Percentiles rank a stretch among this genome's conserved stretches.
phyloP scores from a whole-genome alignment of 2,888 invertebrate genomes.

The Brenthis hecate region DNA sequence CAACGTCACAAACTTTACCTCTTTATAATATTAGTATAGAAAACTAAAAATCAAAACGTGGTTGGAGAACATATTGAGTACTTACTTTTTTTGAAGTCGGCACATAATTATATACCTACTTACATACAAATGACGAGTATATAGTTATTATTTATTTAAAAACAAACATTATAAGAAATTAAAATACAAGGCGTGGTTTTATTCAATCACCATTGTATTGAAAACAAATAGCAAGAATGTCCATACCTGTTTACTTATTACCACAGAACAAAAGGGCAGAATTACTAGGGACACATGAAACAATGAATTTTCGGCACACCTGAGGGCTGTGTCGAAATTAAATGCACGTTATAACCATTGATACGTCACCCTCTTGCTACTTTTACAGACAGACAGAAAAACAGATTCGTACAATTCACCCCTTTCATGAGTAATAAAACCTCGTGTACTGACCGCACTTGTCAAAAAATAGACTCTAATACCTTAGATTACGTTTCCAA shows the following conservation, averaged over 20 bases:
- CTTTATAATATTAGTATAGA: no score
- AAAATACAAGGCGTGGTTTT: no score
- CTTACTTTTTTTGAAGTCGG: no score
- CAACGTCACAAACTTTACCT: no score
- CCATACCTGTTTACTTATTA: slow-evolving; percentile 24
- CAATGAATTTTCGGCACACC: slow-evolving; percentile 35
- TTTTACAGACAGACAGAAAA: slow-evolving; percentile 69
- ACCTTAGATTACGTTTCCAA: slow-evolving; percentile 23
- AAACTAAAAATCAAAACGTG: no score
- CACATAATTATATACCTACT: no score
- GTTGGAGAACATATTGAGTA: no score
- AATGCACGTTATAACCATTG: slow-evolving; percentile 55
- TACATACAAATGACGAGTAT: no score
- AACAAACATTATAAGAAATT: no score
- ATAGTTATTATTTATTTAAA: no score
- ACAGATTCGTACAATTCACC: slow-evolving; percentile 61
- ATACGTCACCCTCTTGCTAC: slow-evolving; percentile 56
- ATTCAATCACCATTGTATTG: neutral
- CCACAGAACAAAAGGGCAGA: slow-evolving; percentile 31
- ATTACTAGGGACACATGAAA: slow-evolving; percentile 36
- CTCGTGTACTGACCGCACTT: slow-evolving; percentile 36
- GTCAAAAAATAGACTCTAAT: slow-evolving; percentile 34
- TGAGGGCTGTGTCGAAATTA: slow-evolving; percentile 54
- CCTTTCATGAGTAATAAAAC: slow-evolving; percentile 70
- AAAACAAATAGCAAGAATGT: neutral